Evolutionary conservation across 1,140 invertebrate genomes (phyloP), one percentile per base, ranked within the genome.

Genomic region (Sinella curviseta): DNA sequence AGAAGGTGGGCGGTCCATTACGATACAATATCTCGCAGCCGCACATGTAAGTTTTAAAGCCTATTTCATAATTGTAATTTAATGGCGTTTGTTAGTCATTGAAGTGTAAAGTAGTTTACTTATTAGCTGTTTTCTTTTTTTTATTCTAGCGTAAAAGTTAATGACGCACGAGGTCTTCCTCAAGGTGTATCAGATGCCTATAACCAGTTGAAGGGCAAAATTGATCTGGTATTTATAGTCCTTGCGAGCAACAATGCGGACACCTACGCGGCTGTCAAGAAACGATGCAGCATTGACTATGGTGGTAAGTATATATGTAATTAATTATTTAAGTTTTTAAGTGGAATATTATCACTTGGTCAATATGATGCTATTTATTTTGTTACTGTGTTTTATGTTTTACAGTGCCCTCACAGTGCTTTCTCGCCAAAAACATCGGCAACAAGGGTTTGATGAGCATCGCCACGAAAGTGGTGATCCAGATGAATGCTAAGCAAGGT

Each of bases 261-360:
- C 85, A 88, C 94, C n/a, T 99, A 99, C 85, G 88, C 91, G 1
- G 92, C 94, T 0, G 91, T 98, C 0, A 98, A 98, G 88, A 95
- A 93, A 84, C 87, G 95, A 0, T 96, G 95, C 84, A 96, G 94
- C 84, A 88, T 91, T 12, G 93, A 97, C 30, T 34, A 55, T 31
- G 82, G 78, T 26, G 74, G 81, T 82, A 82, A 82, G 77, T 60
- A n/a, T 17, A 60, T 48, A 48, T 4, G 17, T 48, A 8, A 8
- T 48, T 48, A 48, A 48, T 48, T 48, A 48, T 8, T 48, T 48
- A 48, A 48, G 4, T 17, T 48, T 48, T 48, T 48, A 8, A 8
- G 4, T 48, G 87, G 95, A 0, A 96, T 95, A n/a, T n/a, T n/a
- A n/a, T n/a, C n/a, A n/a, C n/a, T n/a, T n/a, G n/a, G n/a, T n/a